These are phyloP conservation scores for Peromyscus nudipes DNA, from an alignment of 2,797 vertebrate genomes.

Conservation along the genomic window DNA sequence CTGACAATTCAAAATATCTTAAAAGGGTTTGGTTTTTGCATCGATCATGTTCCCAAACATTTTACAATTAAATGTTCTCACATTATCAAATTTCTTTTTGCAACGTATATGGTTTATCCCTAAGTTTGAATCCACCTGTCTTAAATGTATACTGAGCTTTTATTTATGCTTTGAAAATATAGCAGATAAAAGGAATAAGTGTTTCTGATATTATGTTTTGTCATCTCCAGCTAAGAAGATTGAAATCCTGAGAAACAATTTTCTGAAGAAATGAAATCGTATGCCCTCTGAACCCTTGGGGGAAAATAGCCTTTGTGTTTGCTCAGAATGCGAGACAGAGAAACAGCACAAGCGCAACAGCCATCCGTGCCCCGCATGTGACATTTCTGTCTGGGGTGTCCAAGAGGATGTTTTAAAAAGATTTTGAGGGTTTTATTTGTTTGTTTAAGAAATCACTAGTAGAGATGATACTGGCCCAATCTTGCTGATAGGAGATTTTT, in stretches of 20 bases:
- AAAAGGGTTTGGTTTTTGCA: slow-evolving; percentile 74
- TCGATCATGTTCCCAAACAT: slow-evolving; percentile 78
- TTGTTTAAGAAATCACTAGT: slow-evolving; percentile 89
- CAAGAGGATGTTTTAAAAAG: slow-evolving; percentile 88
- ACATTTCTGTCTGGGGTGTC: slow-evolving; percentile 94
- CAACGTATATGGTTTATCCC: slow-evolving; percentile 84
- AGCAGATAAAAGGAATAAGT: slow-evolving; percentile 99
- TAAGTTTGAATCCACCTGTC: slow-evolving; percentile 91
- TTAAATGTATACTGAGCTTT: slow-evolving; percentile 99
- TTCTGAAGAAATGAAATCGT: slow-evolving; percentile 99
- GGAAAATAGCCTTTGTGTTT: slow-evolving; percentile 96
- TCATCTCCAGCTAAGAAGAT: slow-evolving; percentile 99
- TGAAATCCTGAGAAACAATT: slow-evolving; percentile 99
- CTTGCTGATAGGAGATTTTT: slow-evolving; percentile 86
- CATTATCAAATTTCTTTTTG: slow-evolving; percentile 85
- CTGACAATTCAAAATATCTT: slow-evolving; percentile 82
- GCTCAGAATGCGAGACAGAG: slow-evolving; percentile 96
- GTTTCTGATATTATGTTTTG: slow-evolving; percentile 99
- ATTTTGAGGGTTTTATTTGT: slow-evolving; percentile 85
- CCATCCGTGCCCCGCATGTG: slow-evolving; percentile 94
- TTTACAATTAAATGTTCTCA: slow-evolving; percentile 82
- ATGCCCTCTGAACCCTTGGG: slow-evolving; percentile 97
- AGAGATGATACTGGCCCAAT: slow-evolving; percentile 88
- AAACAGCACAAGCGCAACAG: slow-evolving; percentile 96
- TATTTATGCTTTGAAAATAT: slow-evolving; percentile 99